Percentiles rank a stretch among this genome's conserved stretches.
Conservation (phyloP, 2,113 vertebrate genomes). For the Rhea americana region DNA sequence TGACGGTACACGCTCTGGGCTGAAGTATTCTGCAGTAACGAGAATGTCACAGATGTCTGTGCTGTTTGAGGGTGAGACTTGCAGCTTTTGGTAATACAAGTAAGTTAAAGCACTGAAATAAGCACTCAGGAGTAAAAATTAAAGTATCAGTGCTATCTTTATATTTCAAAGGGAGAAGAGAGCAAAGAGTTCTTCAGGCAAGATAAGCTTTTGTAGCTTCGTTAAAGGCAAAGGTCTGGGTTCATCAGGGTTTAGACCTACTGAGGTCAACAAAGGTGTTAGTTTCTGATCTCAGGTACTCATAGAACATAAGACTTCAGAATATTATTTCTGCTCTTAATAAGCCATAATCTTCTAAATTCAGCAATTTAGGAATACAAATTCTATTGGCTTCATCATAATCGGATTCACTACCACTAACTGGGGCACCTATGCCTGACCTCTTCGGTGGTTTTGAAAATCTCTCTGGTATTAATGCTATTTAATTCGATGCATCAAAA, state of each 20-base stretch:
- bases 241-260: not conserved
- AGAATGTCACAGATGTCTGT: not conserved
- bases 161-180: not conserved
- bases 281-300: not conserved
- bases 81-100: not conserved
- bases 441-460: slow-evolving; percentile 5
- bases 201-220: not conserved
- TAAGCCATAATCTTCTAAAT: not conserved
- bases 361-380: not conserved
- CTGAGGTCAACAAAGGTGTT: not conserved
- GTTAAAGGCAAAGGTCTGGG: not conserved
- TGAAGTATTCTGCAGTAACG: not conserved
- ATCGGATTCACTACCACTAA: not conserved
- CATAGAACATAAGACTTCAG: not conserved
- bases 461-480: not conserved
- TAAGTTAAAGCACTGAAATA: not conserved
- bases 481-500: slow-evolving; percentile 31
- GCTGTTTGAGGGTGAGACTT: not conserved
- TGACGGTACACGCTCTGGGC: not conserved
- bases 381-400: not conserved
- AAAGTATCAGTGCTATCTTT: not conserved
- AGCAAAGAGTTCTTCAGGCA: not conserved
- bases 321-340: not conserved
- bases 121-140: not conserved
- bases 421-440: not conserved